These are phyloP conservation scores for Monochamus saltuarius DNA, from an alignment of 1,140 invertebrate species.

Conservation along the genomic window DNA sequence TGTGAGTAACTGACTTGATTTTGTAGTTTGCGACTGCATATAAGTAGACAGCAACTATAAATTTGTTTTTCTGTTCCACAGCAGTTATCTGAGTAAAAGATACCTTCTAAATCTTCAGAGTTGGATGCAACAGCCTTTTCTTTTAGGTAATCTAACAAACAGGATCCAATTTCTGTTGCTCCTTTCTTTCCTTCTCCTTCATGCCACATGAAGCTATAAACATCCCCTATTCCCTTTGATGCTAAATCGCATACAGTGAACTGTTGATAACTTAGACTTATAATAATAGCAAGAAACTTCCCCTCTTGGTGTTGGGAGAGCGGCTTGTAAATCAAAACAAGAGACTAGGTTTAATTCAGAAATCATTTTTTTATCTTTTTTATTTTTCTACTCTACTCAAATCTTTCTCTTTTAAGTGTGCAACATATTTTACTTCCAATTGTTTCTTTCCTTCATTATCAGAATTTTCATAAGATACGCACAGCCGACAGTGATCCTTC, in stretches of 20 bases:
- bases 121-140: constrained; percentile 31
- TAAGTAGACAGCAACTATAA: constrained; percentile 41
- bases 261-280: constrained; percentile 50
- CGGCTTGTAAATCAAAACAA: constrained; percentile 48
- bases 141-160: constrained; percentile 46
- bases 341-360: too few species aligned
- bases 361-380: constrained; percentile 16
- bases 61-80: constrained; percentile 42
- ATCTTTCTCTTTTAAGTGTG: constrained; percentile 19
- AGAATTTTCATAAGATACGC: constrained; percentile 20
- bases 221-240: constrained; percentile 38
- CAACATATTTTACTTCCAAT: constrained; percentile 7
- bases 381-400: constrained; percentile 15
- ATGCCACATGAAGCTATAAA: constrained; percentile 51
- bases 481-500: constrained; percentile 24
- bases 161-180: constrained; percentile 52
- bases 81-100: constrained; percentile 49
- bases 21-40: constrained; percentile 39
- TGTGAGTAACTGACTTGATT: constrained; percentile 46
- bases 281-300: constrained; percentile 50
- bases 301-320: constrained; percentile 40
- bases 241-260: constrained; percentile 51
- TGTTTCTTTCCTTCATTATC: constrained; percentile 12
- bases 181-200: constrained; percentile 50
- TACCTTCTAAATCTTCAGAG: constrained; percentile 32